Evolutionary conservation across 2,113 vertebrate genomes (phyloP).

Genomic region (Tichodroma muraria): DNA sequence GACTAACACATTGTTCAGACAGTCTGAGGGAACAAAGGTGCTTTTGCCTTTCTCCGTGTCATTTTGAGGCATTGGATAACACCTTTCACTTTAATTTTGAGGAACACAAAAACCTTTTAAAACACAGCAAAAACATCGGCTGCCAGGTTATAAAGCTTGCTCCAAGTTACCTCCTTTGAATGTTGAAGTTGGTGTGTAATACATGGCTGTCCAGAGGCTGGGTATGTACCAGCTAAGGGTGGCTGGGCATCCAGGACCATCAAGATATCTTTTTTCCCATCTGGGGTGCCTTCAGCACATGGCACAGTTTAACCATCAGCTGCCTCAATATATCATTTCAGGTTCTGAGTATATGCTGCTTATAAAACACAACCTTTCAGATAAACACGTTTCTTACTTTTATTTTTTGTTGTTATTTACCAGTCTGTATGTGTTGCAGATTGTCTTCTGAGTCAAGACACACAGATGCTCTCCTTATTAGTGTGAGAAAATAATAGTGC

Average conservation of each 20-base stretch:
- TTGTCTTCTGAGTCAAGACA: too few species aligned
- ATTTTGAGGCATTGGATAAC: background rate
- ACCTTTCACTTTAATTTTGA: background rate
- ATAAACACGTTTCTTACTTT: constrained; percentile 1
- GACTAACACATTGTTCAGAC: constrained; percentile 5
- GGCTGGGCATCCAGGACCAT: background rate
- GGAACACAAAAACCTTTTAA: background rate
- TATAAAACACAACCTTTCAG: background rate
- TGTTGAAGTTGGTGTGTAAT: fast-evolving
- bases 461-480: background rate
- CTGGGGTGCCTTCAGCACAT: background rate
- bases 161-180: background rate
- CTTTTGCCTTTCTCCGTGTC: background rate
- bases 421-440: background rate
- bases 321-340: background rate
- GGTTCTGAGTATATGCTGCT: background rate
- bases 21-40: background rate
- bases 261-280: background rate
- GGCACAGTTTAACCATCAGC: background rate
- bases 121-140: background rate
- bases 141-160: background rate
- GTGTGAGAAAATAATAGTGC: constrained; percentile 18
- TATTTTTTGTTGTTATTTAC: background rate
- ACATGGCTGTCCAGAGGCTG: fast-evolving
- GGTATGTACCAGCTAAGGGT: too few species aligned